phyloP scores from a whole-genome alignment of 2,888 invertebrate genomes.

The Phanerotoma sp. region DNA sequence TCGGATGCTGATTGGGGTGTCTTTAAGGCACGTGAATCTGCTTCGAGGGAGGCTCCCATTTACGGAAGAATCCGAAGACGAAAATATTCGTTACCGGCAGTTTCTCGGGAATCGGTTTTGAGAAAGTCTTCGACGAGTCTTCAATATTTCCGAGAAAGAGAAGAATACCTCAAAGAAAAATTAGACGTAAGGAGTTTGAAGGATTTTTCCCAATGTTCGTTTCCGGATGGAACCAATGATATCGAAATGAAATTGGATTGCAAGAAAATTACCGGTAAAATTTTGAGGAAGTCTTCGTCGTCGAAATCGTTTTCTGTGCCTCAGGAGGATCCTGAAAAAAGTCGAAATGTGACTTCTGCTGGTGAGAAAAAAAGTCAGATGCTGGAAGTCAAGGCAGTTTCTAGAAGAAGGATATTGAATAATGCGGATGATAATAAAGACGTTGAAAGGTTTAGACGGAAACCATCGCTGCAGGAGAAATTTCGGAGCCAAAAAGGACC shows the following conservation, averaged over 20 bases:
- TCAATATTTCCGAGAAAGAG: slow-evolving; percentile 26
- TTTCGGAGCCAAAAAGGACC: background rate
- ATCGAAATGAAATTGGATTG: slow-evolving; percentile 31
- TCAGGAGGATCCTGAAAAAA: slow-evolving; percentile 8
- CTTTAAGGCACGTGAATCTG: slow-evolving; percentile 31
- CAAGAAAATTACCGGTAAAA: slow-evolving; percentile 34
- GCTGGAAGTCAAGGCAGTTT: slow-evolving; percentile 42
- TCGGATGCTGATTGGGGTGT: slow-evolving; percentile 34
- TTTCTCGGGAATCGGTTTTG: slow-evolving; percentile 27
- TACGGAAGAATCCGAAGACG: slow-evolving; percentile 50
- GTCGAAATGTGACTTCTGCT: slow-evolving; percentile 1
- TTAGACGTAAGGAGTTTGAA: background rate
- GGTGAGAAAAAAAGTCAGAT: slow-evolving; percentile 26
- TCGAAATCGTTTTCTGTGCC: slow-evolving; percentile 22
- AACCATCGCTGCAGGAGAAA: background rate
- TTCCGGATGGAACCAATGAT: slow-evolving; percentile 26
- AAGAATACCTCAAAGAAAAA: background rate
- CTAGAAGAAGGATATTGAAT: slow-evolving; percentile 48
- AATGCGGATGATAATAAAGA: slow-evolving; percentile 37
- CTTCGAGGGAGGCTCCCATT: slow-evolving; percentile 46
- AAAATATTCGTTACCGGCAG: slow-evolving; percentile 44
- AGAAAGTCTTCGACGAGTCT: slow-evolving; percentile 34
- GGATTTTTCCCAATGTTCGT: slow-evolving; percentile 24
- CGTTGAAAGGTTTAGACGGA: no score
- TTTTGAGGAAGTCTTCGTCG: slow-evolving; percentile 32